Base-by-base conservation (phyloP, 2,113 vertebrate species). In the Xenopus tropicalis region DNA sequence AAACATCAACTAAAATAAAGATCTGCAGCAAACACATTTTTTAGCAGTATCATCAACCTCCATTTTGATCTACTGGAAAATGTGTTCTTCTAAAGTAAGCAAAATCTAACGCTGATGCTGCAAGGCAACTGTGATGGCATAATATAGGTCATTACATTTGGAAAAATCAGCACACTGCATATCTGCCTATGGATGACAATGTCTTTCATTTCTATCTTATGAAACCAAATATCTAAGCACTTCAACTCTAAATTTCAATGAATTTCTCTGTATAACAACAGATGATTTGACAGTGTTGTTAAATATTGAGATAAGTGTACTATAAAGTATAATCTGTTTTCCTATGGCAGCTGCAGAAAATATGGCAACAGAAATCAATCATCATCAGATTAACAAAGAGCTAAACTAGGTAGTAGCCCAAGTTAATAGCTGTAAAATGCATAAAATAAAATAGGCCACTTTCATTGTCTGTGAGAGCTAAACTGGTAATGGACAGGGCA, bases 211-310 rank as follows among this genome's bases (percentile, higher is more conserved):
- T 66, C 44, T 48, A 16, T 66, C 17, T 64, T 72, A 58, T 67
- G 52, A 42, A 59, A 48, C 29, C 23, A 66, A 21, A 29, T 61
- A 51, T 57, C 21, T 42, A 74, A 59, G 70, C 44, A 71, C 44
- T 44, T 14, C 44, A 76, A 17, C 7, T 67, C n/a, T n/a, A 65
- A 44, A 65, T 65, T 46, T 51, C n/a, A n/a, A n/a, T n/a, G n/a
- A 13, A 48, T 66, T 66, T 20, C 64, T 8, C 29, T 37, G 29
- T 2, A 6, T 6, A 66, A 51, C 42, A 43, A 48, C 11, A 4
- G 21, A 37, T 22, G 14, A 48, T 66, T 46, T 66, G 46, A 23
- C 22, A 48, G 2, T 20, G 17, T 66, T 46, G 46, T 21, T 66
- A 43, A 42, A 66, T 46, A 16, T 21, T 48, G 21, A 7, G 64